Conservation (phyloP, 2,113 vertebrate species). For the Paracanthobrama guichenoti region DNA sequence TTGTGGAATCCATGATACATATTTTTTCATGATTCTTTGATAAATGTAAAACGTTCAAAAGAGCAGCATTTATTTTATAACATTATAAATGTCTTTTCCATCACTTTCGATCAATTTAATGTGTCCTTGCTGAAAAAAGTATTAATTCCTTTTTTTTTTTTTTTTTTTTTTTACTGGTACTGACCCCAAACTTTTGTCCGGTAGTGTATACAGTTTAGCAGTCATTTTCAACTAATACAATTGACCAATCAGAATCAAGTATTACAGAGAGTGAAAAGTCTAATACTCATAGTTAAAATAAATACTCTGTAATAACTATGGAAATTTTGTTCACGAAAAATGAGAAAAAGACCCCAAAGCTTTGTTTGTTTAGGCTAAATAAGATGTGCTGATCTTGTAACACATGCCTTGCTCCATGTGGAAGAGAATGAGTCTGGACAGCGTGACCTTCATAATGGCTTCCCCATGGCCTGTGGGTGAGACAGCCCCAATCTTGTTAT, state of each 20-base stretch:
- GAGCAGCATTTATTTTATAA: background rate
- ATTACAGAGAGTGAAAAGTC: no score
- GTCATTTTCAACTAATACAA: background rate
- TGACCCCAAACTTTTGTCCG: no score
- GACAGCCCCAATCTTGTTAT: conserved; percentile 84
- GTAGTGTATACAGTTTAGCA: no score
- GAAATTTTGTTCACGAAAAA: background rate
- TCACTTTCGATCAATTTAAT: background rate
- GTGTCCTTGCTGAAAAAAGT: background rate
- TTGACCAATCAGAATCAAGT: background rate
- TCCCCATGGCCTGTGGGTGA: conserved; percentile 94
- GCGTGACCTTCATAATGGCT: conserved; percentile 90
- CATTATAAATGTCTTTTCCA: background rate
- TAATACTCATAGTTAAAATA: background rate
- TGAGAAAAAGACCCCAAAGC: background rate
- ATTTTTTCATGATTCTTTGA: background rate
- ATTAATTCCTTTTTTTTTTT: no score
- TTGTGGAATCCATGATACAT: background rate
- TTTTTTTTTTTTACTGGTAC: no score
- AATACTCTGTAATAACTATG: background rate
- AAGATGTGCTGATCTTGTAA: background rate
- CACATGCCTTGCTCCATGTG: conserved; percentile 90
- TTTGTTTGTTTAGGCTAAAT: background rate
- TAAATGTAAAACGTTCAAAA: background rate
- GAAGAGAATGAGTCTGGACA: conserved; percentile 87